Conservation (phyloP, 2,888 invertebrate species). For the Dromius quadrimaculatus region DNA sequence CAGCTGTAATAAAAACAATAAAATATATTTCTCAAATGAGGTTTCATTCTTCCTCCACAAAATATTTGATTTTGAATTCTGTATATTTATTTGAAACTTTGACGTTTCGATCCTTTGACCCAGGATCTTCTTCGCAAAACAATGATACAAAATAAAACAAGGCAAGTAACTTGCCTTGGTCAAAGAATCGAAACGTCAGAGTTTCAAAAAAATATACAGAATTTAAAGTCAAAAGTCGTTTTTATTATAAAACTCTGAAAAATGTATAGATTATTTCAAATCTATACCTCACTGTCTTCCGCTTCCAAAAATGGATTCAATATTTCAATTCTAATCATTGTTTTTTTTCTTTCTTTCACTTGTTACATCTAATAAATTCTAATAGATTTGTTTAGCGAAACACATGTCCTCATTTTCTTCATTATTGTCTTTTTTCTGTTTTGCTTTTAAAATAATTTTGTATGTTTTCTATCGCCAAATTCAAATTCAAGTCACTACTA, state of each 20-base stretch:
- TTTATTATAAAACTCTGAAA: not conserved
- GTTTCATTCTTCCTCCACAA: not conserved
- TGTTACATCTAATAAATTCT: conserved; percentile 23
- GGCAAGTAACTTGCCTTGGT: too few relatives aligned
- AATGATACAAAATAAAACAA: not conserved
- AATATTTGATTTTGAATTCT: too few relatives aligned
- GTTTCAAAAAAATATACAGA: too few relatives aligned
- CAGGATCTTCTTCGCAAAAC: too few relatives aligned
- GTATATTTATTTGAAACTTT: too few relatives aligned
- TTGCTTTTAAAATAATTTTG: conserved; percentile 15
- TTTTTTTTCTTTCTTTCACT: conserved; percentile 23
- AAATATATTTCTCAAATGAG: not conserved
- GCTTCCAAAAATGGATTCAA: conserved; percentile 21
- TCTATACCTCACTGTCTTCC: not conserved
- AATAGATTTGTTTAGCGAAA: too few relatives aligned
- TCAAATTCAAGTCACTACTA: not conserved
- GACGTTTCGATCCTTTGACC: too few relatives aligned
- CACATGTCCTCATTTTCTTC: conserved; percentile 23
- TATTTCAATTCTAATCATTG: conserved; percentile 22
- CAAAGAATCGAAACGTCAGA: too few relatives aligned
- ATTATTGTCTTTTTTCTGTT: not conserved
- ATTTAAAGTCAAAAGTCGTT: not conserved
- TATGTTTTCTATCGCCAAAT: conserved; percentile 27
- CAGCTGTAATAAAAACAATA: not conserved
- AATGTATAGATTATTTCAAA: not conserved